phyloP scores from a whole-genome alignment of 2,113 vertebrate genomes.

The Parus major region DNA sequence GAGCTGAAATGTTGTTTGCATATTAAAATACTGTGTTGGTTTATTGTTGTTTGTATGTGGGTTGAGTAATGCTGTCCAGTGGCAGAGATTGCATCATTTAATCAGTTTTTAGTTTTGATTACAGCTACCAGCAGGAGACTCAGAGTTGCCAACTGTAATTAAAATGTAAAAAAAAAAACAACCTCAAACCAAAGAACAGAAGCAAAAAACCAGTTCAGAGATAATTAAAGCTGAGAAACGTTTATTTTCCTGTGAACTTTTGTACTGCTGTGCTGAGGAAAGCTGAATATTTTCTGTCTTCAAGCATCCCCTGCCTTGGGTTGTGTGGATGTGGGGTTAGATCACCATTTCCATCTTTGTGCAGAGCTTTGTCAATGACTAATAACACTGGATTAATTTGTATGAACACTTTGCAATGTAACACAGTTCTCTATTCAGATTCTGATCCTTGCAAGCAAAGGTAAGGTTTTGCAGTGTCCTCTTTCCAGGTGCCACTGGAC shows the following conservation, averaged over 20 bases:
- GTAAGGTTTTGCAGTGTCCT: neutral
- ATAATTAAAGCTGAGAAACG: slow-evolving; percentile 12
- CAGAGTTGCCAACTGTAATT: slow-evolving; percentile 27
- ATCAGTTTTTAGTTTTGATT: slow-evolving; percentile 45
- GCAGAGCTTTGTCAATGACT: neutral
- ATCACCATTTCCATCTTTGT: neutral
- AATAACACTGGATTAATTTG: neutral
- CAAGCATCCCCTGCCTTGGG: neutral
- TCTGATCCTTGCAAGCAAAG: neutral
- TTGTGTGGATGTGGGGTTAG: neutral
- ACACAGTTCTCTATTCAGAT: neutral
- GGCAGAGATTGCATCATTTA: slow-evolving; percentile 1
- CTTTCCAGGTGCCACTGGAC: neutral
- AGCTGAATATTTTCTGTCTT: neutral
- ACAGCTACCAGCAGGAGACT: slow-evolving; percentile 18
- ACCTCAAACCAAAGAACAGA: neutral
- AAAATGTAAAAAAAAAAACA: neutral
- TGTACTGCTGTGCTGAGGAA: neutral
- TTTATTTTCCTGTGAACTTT: slow-evolving; percentile 1
- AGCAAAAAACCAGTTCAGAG: neutral
- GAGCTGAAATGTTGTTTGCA: neutral
- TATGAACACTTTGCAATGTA: neutral
- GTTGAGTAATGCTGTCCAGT: neutral
- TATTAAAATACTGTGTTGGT: neutral
- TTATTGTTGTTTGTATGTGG: neutral